Evolutionary conservation across 1,140 invertebrate species (phyloP), one percentile per base, ranked within the genome.

Genomic region (Probaryconus sp.): DNA sequence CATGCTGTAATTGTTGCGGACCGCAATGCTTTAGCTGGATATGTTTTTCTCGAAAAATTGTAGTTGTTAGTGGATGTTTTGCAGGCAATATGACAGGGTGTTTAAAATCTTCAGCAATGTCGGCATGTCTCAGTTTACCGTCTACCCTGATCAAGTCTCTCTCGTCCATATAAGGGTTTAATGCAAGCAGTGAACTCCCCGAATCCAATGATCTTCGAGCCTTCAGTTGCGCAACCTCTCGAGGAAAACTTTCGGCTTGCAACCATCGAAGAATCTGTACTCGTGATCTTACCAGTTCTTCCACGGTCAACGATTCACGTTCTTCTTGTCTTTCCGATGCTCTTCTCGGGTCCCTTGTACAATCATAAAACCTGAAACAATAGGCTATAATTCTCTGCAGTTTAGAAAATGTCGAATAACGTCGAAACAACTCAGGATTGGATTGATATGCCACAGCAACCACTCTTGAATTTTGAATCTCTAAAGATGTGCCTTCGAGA

Each of bases 1-100:
- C 55, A 16, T 76, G 74, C 4, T 68, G 40, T 18, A 82, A 64
- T 4, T 10, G 10, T 35, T 35, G 33, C 16, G n/a, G 11, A n/a
- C 33, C 33, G 5, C 10, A 10, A 14, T 35, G 33, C 16, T 35
- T 35, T n/a, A 11, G 10, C 16, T 14, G 1, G 5, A 9, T 5
- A 5, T 35, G 7, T 11, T 35, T 14, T 11, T 35, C 33, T 5
- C 33, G 33, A 4, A 35, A 13, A 9, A 35, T 35, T 9, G 16
- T 5, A 1, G 11, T 9, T 1, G 33, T 35, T 4, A 35, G 5
- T 3, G 11, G n/a, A 35, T 35, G 33, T 2, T 35, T 35, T 1
- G 33, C 11, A 11, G 33, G 6, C 6, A 35, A n/a, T 35, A 35
- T 5, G 16, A 35, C 16, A 3, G 6, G 33, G 10, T 35, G 33